Evolutionary conservation across 2,113 vertebrate species (phyloP).

Genomic region (Pterocles burchelli): DNA sequence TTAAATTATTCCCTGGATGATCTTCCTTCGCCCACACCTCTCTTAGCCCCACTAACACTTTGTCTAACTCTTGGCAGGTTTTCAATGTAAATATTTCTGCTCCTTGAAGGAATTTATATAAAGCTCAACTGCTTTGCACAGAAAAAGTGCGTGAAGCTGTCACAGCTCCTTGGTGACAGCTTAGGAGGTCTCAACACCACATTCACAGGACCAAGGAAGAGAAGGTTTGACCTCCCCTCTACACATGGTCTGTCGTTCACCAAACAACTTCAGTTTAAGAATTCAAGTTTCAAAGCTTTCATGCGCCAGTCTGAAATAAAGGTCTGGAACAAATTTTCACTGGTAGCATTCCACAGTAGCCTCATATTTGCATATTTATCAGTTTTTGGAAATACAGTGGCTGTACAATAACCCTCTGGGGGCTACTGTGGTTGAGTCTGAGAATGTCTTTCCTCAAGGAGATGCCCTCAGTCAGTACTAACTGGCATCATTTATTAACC

Average conservation of each 20-base stretch:
- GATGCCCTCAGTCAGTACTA: not conserved
- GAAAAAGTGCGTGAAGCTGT: not conserved
- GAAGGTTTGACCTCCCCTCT: not conserved
- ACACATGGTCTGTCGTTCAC: not conserved
- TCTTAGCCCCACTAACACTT: not conserved
- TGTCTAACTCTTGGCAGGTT: not conserved
- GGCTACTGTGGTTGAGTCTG: not conserved
- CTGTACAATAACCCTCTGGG: accelerated
- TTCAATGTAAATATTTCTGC: conserved; percentile 14
- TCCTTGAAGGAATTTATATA: not conserved
- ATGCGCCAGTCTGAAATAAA: accelerated
- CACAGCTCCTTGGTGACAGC: not conserved
- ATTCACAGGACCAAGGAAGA: not conserved
- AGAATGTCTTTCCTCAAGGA: not conserved
- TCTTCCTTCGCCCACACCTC: not conserved
- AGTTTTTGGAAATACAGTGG: accelerated
- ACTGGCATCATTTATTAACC: not conserved
- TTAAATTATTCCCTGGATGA: not conserved
- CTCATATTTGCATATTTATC: not conserved
- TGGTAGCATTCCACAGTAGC: accelerated
- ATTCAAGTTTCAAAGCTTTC: not conserved
- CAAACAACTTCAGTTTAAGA: not conserved
- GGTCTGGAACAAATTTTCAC: not conserved
- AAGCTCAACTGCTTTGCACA: not conserved
- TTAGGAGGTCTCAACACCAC: not conserved